Conservation (phyloP, 2,797 vertebrate genomes). For the Zalophus californianus region DNA sequence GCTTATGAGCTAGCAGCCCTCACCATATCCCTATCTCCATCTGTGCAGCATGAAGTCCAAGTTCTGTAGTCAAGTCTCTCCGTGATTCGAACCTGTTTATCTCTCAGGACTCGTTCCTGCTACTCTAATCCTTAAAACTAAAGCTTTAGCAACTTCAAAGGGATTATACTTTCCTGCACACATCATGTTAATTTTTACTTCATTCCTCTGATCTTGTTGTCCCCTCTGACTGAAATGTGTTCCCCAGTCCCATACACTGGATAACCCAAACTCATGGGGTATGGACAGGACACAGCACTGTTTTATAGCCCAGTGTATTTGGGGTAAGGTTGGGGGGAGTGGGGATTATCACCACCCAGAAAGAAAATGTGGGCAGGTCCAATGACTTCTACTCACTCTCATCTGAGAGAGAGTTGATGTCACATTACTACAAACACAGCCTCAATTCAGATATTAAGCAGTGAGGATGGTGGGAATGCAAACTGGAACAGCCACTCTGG, state of each 20-base stretch:
- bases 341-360: neutral
- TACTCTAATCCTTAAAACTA: neutral
- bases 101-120: neutral
- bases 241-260: neutral
- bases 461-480: neutral
- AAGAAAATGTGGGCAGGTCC: neutral
- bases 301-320: neutral
- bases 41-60: neutral
- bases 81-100: neutral
- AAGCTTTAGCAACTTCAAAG: neutral
- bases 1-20: neutral
- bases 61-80: neutral
- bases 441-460: neutral
- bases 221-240: neutral
- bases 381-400: neutral
- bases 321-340: neutral
- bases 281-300: neutral
- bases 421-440: neutral
- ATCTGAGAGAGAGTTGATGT: neutral
- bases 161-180: neutral
- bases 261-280: neutral
- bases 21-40: neutral
- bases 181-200: neutral
- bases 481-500: neutral
- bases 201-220: neutral